Base-by-base conservation (phyloP, 1,140 invertebrate species). In the Chlorops oryzae region DNA sequence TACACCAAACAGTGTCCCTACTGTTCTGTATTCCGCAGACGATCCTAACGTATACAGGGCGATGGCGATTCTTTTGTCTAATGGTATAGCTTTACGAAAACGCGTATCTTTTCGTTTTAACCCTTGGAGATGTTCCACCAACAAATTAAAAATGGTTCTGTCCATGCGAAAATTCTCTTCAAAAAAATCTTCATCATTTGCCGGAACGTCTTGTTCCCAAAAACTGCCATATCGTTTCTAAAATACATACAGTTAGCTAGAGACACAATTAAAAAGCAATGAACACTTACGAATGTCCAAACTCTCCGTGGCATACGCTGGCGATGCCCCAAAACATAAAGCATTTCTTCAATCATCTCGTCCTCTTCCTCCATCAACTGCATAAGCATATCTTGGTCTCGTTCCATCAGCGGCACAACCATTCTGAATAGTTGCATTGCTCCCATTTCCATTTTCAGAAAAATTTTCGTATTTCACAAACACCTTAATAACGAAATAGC, bases 11-110 rank as follows among this genome's bases (percentile, higher is more conserved):
- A 52, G 32, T 18, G 3, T 48, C 5, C 24, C 28, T 32, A 52
- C 25, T 10, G 45, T 52, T 10, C 25, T 22, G 34, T 52, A 52
- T 38, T 47, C 37, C 7, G 41, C 15, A 15, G 43, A 52, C 7
- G 43, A 47, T 2, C 50, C 44, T 17, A 52, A 20, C 3, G 46
- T 35, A n/a, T 48, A 48, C 20, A 52, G 28, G 23, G 51, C 51
- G 15, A 52, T 42, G 3, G 44, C 51, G n/a, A 52, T 38, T 22
- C 45, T 37, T 37, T 51, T 51, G 20, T 51, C 40, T 23, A 51
- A 41, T 20, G 49, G 49, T 28, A 51, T 51, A 24, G 25, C 24
- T 44, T 51, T 45, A 3, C 49, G 25, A 22, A 3, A 41, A 3
- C 22, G 32, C 7, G 40, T 51, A 18, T 51, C 41, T 21, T 20